Evolutionary conservation across 2,113 vertebrate genomes (phyloP).

Genomic region (Arizona elegans): DNA sequence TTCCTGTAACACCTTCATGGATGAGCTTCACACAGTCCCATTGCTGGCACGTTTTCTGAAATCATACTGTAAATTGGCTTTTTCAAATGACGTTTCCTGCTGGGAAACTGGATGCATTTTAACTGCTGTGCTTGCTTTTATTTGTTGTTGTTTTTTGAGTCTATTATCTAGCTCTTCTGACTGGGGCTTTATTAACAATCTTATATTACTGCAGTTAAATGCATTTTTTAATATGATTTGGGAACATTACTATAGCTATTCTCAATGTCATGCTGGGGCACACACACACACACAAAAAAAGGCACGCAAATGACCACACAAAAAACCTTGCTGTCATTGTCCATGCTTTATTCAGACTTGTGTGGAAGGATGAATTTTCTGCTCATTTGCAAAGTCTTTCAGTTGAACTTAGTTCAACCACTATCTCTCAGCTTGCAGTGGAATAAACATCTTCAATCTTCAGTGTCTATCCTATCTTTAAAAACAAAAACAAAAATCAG

Average conservation of each 20-base stretch:
- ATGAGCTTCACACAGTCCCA: neutral
- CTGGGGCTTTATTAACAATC: neutral
- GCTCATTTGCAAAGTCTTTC: neutral
- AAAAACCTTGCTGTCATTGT: neutral
- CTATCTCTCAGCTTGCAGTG: neutral
- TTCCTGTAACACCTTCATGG: neutral
- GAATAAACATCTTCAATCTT: neutral
- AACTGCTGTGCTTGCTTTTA: neutral
- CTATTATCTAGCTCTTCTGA: neutral
- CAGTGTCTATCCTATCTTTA: neutral
- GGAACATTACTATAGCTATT: neutral
- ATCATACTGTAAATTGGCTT: neutral
- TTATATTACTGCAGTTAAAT: neutral
- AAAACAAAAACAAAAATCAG: neutral
- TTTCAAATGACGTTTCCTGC: neutral
- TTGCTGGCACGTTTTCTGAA: neutral
- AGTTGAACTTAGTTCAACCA: neutral
- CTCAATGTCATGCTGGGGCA: neutral
- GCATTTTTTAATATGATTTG: neutral
- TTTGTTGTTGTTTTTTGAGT: neutral
- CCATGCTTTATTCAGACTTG: neutral
- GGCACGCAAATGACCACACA: neutral
- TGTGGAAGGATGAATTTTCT: neutral
- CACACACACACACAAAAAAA: neutral
- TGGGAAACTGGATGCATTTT: neutral